phyloP scores from a whole-genome alignment of 30 jellyfish, hydroid and myxozoan species.

The Clytia hemisphaerica region DNA sequence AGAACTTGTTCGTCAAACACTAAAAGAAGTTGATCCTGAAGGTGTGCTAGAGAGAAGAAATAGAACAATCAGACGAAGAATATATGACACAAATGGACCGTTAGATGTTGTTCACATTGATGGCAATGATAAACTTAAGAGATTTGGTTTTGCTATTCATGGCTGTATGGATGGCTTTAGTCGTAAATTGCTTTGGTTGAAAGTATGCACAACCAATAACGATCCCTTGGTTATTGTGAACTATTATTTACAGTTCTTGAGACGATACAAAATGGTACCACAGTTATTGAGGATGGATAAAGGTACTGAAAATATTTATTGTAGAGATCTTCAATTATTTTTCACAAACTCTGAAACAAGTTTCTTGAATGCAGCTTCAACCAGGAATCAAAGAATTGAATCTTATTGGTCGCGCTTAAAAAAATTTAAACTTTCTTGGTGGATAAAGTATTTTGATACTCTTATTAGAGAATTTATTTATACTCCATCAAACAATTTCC shows the following conservation, averaged over 20 bases:
- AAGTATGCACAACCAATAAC: conserved; percentile 18
- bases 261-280: conserved; percentile 10
- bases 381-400: conserved; percentile 27
- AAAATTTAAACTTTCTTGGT: conserved; percentile 14
- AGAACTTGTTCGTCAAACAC: conserved; percentile 19
- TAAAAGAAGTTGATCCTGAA: conserved; percentile 21
- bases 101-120: conserved; percentile 13
- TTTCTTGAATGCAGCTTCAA: conserved; percentile 22
- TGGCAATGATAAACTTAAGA: conserved; percentile 30
- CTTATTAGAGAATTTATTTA: background rate
- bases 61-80: conserved; percentile 10
- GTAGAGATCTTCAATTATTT: conserved; percentile 24
- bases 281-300: conserved; percentile 20
- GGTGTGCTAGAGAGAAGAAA: conserved; percentile 10
- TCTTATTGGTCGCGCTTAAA: conserved; percentile 27
- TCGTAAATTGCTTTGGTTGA: conserved; percentile 28
- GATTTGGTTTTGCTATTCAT: conserved; percentile 30
- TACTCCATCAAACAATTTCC: conserved; percentile 4
- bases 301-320: conserved; percentile 30
- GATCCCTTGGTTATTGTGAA: conserved; percentile 20
- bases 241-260: conserved; percentile 7
- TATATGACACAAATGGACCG: conserved; percentile 15
- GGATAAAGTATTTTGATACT: conserved; percentile 4
- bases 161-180: conserved; percentile 38
- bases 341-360: conserved; percentile 13